These are phyloP conservation scores for Laspeyria flexula DNA, from an alignment of 2,888 invertebrate species.

Conservation along the genomic window DNA sequence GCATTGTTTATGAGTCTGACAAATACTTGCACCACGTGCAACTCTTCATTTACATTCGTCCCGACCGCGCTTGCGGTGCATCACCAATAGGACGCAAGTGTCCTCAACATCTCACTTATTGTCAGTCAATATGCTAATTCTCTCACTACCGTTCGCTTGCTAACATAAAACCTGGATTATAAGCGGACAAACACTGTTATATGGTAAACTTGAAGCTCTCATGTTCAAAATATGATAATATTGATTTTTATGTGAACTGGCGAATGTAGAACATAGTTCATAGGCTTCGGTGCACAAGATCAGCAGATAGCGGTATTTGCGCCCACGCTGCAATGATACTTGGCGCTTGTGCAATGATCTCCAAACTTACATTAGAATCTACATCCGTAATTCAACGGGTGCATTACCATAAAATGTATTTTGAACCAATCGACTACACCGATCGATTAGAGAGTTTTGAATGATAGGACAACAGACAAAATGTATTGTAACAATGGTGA, in stretches of 20 bases:
- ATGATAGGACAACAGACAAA: slow-evolving; percentile 36
- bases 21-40: slow-evolving; percentile 54
- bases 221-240: slow-evolving; percentile 1
- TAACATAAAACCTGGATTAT: slow-evolving; percentile 9
- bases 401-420: slow-evolving; percentile 76
- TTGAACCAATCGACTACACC: slow-evolving; percentile 52
- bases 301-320: slow-evolving; percentile 52
- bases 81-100: slow-evolving; percentile 59
- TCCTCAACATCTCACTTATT: slow-evolving; percentile 72
- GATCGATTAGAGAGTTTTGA: slow-evolving; percentile 39
- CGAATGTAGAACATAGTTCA: slow-evolving; percentile 32
- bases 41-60: slow-evolving; percentile 71
- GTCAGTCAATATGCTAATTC: slow-evolving; percentile 72
- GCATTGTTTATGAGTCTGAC: slow-evolving; percentile 52
- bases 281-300: slow-evolving; percentile 34
- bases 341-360: slow-evolving; percentile 69
- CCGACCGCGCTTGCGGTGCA: slow-evolving; percentile 53
- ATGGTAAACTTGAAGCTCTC: slow-evolving; percentile 9
- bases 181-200: slow-evolving; percentile 9
- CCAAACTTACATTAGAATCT: slow-evolving; percentile 63
- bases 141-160: slow-evolving; percentile 53
- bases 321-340: slow-evolving; percentile 68
- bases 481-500: slow-evolving; percentile 67
- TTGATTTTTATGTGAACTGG: slow-evolving; percentile 15
- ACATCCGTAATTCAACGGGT: slow-evolving; percentile 61